phyloP scores from a whole-genome alignment of 2,888 invertebrate genomes.

The Arge pagana region DNA sequence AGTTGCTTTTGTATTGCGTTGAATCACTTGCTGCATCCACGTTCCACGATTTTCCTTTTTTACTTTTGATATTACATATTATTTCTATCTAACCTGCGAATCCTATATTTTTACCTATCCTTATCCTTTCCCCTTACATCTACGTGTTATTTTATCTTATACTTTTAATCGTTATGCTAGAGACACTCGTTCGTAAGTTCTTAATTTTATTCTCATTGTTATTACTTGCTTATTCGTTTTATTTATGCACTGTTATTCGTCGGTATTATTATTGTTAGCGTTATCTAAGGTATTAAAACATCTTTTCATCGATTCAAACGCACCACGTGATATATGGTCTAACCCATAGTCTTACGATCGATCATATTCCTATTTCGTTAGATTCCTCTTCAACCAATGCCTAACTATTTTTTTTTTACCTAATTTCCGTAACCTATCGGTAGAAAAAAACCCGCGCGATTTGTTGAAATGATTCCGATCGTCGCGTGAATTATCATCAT shows the following conservation, averaged over 20 bases:
- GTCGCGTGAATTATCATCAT: no score
- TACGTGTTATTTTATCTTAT: no score
- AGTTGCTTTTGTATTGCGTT: constrained; percentile 44
- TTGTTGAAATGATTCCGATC: constrained; percentile 6
- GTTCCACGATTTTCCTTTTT: neutral
- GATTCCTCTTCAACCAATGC: neutral
- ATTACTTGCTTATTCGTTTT: no score
- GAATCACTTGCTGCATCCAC: constrained; percentile 44
- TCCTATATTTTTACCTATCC: no score
- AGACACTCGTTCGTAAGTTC: no score
- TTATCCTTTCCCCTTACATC: no score
- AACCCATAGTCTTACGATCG: constrained; percentile 42
- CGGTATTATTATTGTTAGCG: no score
- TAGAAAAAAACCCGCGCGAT: constrained; percentile 50
- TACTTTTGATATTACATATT: neutral
- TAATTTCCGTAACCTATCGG: constrained; percentile 50
- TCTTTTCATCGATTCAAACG: neutral
- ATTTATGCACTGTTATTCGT: no score
- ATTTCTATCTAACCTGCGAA: neutral
- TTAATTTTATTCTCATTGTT: no score
- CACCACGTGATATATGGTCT: constrained; percentile 52
- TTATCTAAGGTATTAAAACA: constrained; percentile 21
- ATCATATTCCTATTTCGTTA: neutral
- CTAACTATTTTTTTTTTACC: constrained; percentile 17
- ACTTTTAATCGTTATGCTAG: no score